Evolutionary conservation across 2,888 invertebrate genomes (phyloP), one percentile per base, ranked within the genome.

Genomic region (Ischnus inquisitorius): DNA sequence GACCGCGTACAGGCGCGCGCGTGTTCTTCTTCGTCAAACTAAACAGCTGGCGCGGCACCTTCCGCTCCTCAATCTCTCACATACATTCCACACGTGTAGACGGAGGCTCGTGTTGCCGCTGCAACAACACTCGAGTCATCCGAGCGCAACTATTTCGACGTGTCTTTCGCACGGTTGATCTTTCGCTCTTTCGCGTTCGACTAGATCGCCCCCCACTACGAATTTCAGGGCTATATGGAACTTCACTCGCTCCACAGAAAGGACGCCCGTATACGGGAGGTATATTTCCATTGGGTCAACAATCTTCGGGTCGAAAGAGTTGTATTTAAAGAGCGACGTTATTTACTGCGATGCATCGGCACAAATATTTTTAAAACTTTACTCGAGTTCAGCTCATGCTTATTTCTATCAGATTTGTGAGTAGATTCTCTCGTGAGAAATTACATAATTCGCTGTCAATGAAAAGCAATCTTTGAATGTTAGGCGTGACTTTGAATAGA

Each of bases 231-330:
- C 12, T 14, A 12, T 28, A 28, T 60, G 14, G 6, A 16, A 14
- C 28, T 5, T 39, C n/a, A 5, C n/a, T 16, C n/a, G 8, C 34
- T 34, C 6, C 34, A 62, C 39, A 22, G 39, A 57, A 71, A 57
- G 14, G 25, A 41, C 25, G 57, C 4, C 43, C 22, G 22, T 41
- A 43, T 22, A 41, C 46, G 43, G 34, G 71, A 83, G 67, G 79
- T 72, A 76, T 22, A 76, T 83, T 83, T 83, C 83, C 79, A 83
- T 71, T 76, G 76, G 79, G 71, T 76, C 79, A 76, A 83, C 60
- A 71, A 8, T 67, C 69, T 48, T 60, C 34, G 19, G 19, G 25
- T 68, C 48, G 60, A 34, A 4, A 28, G 14, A 51, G 12, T 54
- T 48, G 34, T 34, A 34, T 34, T 6, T 34, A 10, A 14, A 22